Percentiles rank a stretch among this genome's conserved stretches.
These are phyloP conservation scores for Strigops habroptila DNA, from an alignment of 2,113 vertebrate species.

Conservation along the genomic window DNA sequence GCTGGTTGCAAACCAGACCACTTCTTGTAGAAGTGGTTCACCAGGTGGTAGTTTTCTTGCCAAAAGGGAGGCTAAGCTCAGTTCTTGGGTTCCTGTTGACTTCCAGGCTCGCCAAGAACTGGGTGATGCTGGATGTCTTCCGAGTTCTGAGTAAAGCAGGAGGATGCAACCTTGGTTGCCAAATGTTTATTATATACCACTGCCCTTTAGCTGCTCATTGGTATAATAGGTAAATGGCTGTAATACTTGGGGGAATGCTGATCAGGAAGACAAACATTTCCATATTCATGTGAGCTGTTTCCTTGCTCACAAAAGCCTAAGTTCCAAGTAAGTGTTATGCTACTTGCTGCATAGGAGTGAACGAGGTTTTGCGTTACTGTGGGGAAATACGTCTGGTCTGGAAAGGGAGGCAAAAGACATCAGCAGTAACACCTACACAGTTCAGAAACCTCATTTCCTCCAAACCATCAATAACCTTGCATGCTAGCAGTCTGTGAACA, in stretches of 20 bases:
- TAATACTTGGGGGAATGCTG: neutral
- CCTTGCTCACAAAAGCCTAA: neutral
- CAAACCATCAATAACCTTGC: neutral
- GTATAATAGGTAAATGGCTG: neutral
- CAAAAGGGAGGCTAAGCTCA: neutral
- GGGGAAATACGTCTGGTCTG: neutral
- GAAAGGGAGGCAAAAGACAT: neutral
- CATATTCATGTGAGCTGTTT: neutral
- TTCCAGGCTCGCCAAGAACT: neutral
- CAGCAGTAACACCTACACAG: neutral
- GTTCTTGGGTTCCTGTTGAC: constrained; percentile 27
- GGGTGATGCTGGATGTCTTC: neutral
- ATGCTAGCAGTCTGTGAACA: neutral
- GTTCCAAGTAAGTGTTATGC: neutral
- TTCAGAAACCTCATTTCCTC: neutral
- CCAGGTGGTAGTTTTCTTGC: constrained; percentile 12
- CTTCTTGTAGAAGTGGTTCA: neutral
- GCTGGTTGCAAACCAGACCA: neutral
- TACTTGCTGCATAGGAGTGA: neutral
- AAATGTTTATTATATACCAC: neutral
- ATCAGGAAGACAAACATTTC: neutral
- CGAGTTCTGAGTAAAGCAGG: neutral
- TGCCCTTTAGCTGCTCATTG: neutral
- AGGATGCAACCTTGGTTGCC: neutral
- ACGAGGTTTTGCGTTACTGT: neutral